phyloP scores from a whole-genome alignment of 2,113 vertebrate species.

The Plecotus auritus region DNA sequence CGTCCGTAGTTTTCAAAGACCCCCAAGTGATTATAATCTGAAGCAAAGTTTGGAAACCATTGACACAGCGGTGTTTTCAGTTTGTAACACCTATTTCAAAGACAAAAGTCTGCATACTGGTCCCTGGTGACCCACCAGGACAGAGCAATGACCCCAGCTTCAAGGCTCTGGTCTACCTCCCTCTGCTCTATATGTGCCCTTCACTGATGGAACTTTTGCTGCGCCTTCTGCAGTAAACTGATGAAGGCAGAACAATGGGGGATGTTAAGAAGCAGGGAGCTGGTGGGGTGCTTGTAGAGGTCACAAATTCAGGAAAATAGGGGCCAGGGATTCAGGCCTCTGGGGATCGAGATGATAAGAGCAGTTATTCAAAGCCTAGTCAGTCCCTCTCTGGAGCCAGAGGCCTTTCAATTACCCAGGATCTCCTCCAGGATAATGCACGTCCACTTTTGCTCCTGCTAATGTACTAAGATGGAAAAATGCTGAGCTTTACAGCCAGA shows the following conservation, averaged over 20 bases:
- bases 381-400: not conserved
- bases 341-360: not conserved
- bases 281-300: not conserved
- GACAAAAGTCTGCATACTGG: not conserved
- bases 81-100: not conserved
- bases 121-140: accelerated
- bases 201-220: not conserved
- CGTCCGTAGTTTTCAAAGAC: not conserved
- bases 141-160: not conserved
- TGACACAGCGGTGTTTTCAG: not conserved
- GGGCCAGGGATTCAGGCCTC: not conserved
- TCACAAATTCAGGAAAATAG: not conserved
- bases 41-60: not conserved
- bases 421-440: not conserved
- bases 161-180: not conserved
- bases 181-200: accelerated
- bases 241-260: not conserved
- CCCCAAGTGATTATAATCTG: not conserved
- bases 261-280: not conserved
- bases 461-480: not conserved
- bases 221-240: not conserved
- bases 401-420: not conserved
- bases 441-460: not conserved
- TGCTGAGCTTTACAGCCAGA: not conserved
- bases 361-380: not conserved